Evolutionary conservation across 1,140 invertebrate species (phyloP).

Genomic region (Drosophila melanica): DNA sequence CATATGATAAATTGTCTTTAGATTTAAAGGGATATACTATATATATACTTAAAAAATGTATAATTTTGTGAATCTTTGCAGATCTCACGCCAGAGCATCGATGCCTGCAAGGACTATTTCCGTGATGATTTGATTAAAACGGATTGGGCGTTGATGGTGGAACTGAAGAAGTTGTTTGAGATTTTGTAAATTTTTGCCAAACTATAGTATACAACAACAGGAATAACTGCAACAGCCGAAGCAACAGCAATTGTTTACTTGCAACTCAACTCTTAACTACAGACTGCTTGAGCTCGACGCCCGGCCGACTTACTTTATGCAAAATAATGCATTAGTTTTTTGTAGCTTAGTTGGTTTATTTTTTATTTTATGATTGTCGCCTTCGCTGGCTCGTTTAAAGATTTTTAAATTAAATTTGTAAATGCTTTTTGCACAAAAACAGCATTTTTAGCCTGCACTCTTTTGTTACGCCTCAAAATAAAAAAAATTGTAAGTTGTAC

Average conservation of each 20-base stretch:
- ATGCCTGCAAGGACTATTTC: constrained; percentile 99
- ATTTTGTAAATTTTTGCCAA: constrained; percentile 90
- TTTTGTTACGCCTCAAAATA: constrained; percentile 56
- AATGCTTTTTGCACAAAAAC: constrained; percentile 51
- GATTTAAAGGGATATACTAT: too few relatives aligned
- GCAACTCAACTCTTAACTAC: constrained; percentile 40
- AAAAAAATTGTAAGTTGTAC: constrained; percentile 36
- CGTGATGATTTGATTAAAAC: constrained; percentile 97
- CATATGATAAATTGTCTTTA: too few relatives aligned
- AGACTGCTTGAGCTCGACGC: constrained; percentile 53
- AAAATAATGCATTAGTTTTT: constrained; percentile 18
- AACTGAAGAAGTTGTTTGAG: constrained; percentile 98
- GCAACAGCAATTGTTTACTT: constrained; percentile 24
- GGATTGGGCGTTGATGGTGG: constrained; percentile 99
- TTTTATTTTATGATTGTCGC: constrained; percentile 28
- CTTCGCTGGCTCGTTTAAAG: constrained; percentile 48
- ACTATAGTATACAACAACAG: constrained; percentile 30
- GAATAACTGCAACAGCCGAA: constrained; percentile 1
- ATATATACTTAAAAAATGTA: too few relatives aligned
- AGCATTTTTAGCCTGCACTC: constrained; percentile 60
- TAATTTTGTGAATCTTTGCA: constrained; percentile 85
- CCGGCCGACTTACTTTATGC: not conserved
- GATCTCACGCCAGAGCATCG: constrained; percentile 98
- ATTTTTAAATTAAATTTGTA: constrained; percentile 73
- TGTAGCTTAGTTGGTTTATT: constrained; percentile 42